Conservation (phyloP, 1,140 invertebrate genomes). For the Antheraea mylitta region DNA sequence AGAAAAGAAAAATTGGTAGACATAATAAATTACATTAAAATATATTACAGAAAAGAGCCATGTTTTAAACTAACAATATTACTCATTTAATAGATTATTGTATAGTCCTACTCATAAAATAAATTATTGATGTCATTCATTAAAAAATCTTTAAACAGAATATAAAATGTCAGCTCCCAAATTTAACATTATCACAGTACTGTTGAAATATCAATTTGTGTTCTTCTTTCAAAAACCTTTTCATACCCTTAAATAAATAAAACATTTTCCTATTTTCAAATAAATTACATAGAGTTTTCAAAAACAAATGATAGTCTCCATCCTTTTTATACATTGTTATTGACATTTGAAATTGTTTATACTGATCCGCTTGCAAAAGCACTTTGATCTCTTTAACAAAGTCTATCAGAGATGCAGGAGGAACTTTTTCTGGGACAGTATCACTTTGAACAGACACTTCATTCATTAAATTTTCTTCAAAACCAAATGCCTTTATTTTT, state of each 20-base stretch:
- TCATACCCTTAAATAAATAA: slow-evolving; percentile 82
- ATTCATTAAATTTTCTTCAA: slow-evolving; percentile 54
- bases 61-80: too few relatives aligned
- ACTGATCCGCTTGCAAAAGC: slow-evolving; percentile 76
- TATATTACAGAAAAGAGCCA: too few relatives aligned
- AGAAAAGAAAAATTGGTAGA: too few relatives aligned
- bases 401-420: slow-evolving; percentile 66
- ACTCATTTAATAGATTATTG: too few relatives aligned
- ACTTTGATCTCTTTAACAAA: slow-evolving; percentile 80
- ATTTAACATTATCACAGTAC: slow-evolving; percentile 74
- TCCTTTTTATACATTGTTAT: slow-evolving; percentile 80
- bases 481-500: slow-evolving; percentile 76
- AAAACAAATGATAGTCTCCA: slow-evolving; percentile 76
- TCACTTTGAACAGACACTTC: slow-evolving; percentile 11
- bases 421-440: slow-evolving; percentile 43
- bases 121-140: not conserved
- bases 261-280: slow-evolving; percentile 77
- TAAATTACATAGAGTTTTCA: slow-evolving; percentile 73
- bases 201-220: slow-evolving; percentile 79
- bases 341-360: slow-evolving; percentile 80
- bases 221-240: slow-evolving; percentile 79
- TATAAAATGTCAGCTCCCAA: slow-evolving; percentile 17
- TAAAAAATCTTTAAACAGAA: not conserved
- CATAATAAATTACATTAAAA: too few relatives aligned
- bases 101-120: not conserved